Percentiles rank a stretch among this genome's conserved stretches.
These are phyloP conservation scores for Daphoenositta chrysoptera DNA, from an alignment of 2,113 vertebrate species.

Conservation along the genomic window DNA sequence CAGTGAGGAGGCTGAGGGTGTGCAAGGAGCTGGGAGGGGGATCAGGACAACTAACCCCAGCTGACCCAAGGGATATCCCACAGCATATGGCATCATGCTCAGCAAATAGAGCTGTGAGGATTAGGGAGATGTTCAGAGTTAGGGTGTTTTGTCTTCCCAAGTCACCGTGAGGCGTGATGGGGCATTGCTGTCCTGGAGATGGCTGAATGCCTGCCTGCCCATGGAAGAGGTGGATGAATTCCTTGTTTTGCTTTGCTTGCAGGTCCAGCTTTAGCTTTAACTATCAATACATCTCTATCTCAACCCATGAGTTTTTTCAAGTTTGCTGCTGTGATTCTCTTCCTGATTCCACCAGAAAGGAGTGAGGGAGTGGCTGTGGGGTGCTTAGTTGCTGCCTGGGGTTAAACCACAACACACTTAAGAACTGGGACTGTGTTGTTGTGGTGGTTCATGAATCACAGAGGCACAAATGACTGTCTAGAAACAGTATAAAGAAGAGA, in stretches of 20 bases:
- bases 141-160: neutral
- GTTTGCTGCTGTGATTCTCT: neutral
- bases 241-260: neutral
- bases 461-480: neutral
- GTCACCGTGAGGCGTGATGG: rapidly evolving
- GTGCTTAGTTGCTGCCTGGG: neutral
- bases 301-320: neutral
- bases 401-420: neutral
- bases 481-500: neutral
- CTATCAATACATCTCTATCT: neutral
- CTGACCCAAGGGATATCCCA: too few relatives aligned
- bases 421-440: neutral
- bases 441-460: neutral
- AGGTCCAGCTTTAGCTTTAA: neutral
- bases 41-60: neutral
- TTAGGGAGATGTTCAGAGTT: neutral
- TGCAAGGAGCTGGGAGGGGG: neutral
- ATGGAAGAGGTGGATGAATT: neutral
- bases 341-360: neutral
- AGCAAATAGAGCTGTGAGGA: neutral
- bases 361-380: neutral
- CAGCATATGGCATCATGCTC: neutral
- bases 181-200: neutral
- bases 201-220: neutral
- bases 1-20: neutral